Base-by-base conservation (phyloP, 1,140 invertebrate genomes). In the Polypedilum pembai region DNA sequence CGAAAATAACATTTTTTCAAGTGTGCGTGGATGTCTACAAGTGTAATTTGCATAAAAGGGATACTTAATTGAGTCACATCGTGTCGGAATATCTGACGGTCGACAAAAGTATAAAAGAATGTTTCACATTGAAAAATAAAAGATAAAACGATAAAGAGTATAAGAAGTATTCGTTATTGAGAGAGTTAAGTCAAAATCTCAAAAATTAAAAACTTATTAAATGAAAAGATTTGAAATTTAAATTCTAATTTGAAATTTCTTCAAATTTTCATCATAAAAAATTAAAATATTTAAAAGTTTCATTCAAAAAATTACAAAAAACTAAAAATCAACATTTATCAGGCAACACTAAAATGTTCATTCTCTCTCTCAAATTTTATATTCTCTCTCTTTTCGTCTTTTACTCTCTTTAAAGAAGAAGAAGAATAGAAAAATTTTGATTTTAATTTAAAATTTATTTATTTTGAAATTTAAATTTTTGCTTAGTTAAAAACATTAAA, bases 21-120 rank as follows among this genome's bases (percentile, higher is more conserved):
- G 24, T 33, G 24, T 33, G 24, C 24, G 24, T 33, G 24, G 24
- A 33, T 33, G 24, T 33, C 24, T 33, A 33, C 24, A 33, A 33
- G 24, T 33, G 24, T 33, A 69, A 69, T 69, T 69, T 69, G 17
- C 65, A 69, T 69, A 69, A 69, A 33, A 69, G 65, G 65, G 65
- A 69, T 18, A 69, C 24, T 69, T 69, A 69, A 69, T 69, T 69
- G 65, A 69, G 65, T 21, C 17, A 21, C 17, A 69, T 69, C 65
- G 65, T 21, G 18, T 5, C 24, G 24, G 24, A 33, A 33, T 33
- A 33, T 33, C 24, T 33, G 24, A n/a, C n/a, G 24, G 20, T 69
- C 17, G 18, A 8, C 65, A 10, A 69, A 69, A 69, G 2, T 15
- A 56, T 56, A 56, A 15, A 12, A 56, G n/a, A 56, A 56, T 56